A percentile compares a stretch with the other conserved stretches of the same genome.
phyloP scores from a whole-genome alignment of 2,888 invertebrate genomes.

The Kryphioiulus occultus region DNA sequence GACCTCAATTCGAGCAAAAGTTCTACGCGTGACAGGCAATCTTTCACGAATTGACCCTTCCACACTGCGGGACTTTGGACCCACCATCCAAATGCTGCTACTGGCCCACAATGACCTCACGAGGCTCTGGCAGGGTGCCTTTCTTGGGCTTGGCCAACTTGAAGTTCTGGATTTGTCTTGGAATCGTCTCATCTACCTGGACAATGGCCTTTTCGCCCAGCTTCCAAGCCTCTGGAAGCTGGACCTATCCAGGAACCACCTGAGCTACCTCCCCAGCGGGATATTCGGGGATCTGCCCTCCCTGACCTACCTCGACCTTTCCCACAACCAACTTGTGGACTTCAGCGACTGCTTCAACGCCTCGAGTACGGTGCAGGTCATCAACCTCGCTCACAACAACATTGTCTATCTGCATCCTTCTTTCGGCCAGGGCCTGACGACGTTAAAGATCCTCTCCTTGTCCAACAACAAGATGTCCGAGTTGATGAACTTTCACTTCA shows the following conservation, averaged over 20 bases:
- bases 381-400: conserved; percentile 49
- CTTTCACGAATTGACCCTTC: conserved; percentile 49
- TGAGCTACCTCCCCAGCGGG: conserved; percentile 52
- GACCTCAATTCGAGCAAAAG: conserved; percentile 50
- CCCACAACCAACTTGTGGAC: conserved; percentile 45
- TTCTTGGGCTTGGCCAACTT: conserved; percentile 68
- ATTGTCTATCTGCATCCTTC: conserved; percentile 42
- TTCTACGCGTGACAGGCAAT: conserved; percentile 52
- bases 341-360: conserved; percentile 50
- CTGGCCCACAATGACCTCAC: conserved; percentile 50
- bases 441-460: conserved; percentile 55
- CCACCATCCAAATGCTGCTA: conserved; percentile 51
- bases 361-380: conserved; percentile 48
- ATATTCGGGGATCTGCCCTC: conserved; percentile 52
- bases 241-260: conserved; percentile 55
- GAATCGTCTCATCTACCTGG: conserved; percentile 75
- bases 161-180: conserved; percentile 74
- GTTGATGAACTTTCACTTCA: conserved; percentile 55
- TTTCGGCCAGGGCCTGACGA: conserved; percentile 43
- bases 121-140: conserved; percentile 66
- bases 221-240: conserved; percentile 61
- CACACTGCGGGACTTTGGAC: conserved; percentile 50
- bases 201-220: conserved; percentile 75
- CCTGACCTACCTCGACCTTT: conserved; percentile 51
- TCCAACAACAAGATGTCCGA: conserved; percentile 55